phyloP scores from a whole-genome alignment of 35 echinoderm and acorn worm species.

The Nesometra sesokonis region DNA sequence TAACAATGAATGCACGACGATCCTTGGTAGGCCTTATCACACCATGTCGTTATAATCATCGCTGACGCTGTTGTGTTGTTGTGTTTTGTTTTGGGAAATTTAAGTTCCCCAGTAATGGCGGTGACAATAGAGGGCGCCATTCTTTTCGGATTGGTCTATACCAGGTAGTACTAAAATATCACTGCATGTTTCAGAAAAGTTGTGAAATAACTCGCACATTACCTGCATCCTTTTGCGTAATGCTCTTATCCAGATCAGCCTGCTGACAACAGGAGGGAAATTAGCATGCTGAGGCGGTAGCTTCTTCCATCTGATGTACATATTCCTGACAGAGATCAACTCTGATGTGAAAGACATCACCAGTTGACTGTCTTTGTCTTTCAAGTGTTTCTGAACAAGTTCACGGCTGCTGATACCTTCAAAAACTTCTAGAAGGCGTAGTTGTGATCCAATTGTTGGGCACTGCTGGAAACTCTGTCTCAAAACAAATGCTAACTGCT shows the following conservation, averaged over 20 bases:
- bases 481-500: slow-evolving; percentile 61
- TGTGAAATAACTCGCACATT: too few species aligned
- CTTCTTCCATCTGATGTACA: slow-evolving; percentile 61
- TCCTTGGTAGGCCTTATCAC: too few species aligned
- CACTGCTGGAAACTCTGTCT: slow-evolving; percentile 96
- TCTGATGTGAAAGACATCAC: slow-evolving; percentile 73
- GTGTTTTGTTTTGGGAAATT: too few species aligned
- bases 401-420: slow-evolving; percentile 93
- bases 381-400: slow-evolving; percentile 89
- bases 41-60: too few species aligned
- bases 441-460: slow-evolving; percentile 86
- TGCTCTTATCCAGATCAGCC: slow-evolving; percentile 84
- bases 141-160: too few species aligned
- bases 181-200: too few species aligned
- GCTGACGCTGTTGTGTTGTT: too few species aligned
- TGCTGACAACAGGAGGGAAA: slow-evolving; percentile 76
- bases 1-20: too few species aligned
- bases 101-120: too few species aligned
- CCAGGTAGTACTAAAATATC: too few species aligned
- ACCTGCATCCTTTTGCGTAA: slow-evolving; percentile 78
- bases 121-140: too few species aligned
- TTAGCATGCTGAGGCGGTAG: slow-evolving; percentile 59
- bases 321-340: slow-evolving; percentile 75
- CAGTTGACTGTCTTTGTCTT: slow-evolving; percentile 90
- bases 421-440: slow-evolving; percentile 92